Evolutionary conservation across 1,140 invertebrate genomes (phyloP), one percentile per base, ranked within the genome.

Genomic region (Bombus pascuorum): DNA sequence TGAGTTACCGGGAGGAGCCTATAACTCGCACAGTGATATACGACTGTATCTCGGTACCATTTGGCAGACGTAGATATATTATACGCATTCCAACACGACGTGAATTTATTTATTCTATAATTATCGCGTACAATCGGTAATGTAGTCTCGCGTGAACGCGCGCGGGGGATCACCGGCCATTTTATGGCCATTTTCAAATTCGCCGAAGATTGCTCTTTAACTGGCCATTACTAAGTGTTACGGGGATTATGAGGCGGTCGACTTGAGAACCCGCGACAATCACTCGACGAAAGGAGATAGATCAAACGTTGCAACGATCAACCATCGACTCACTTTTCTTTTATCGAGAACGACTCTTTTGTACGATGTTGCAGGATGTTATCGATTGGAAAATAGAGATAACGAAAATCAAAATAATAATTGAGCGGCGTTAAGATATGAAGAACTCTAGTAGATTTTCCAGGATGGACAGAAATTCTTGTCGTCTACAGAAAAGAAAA

Each of bases 81-180:
- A 94, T 93, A 92, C 93, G 93, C 95, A 95, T 95, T 94, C 94
- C 93, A 90, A 90, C 89, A 75, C 90, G 94, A 94, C 94, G 92
- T 95, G 86, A 94, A 95, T 95, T 95, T 95, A 95, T 95, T 95
- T 95, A 95, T 95, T 95, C 94, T 95, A 95, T 95, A 95, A 95
- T 95, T 95, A 95, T 95, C 93, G 93, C 93, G 92, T 92, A 93
- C 94, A 94, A 95, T 95, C 92, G 94, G 93, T 93, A 94, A 94
- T 94, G 92, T 90, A 91, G 81, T 87, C 86, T 87, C 87, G 88
- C 81, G 83, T 87, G 89, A 91, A 88, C 75, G 88, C 76, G 70
- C 78, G 73, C 73, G 74, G 74, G 89, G 79, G 80, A 86, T 86
- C 77, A 32, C 77, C 86, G 72, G 53, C 81, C 76, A 71, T 90